These are phyloP conservation scores for Hetaerina titia DNA, from an alignment of 2,888 invertebrate species.

Conservation along the genomic window DNA sequence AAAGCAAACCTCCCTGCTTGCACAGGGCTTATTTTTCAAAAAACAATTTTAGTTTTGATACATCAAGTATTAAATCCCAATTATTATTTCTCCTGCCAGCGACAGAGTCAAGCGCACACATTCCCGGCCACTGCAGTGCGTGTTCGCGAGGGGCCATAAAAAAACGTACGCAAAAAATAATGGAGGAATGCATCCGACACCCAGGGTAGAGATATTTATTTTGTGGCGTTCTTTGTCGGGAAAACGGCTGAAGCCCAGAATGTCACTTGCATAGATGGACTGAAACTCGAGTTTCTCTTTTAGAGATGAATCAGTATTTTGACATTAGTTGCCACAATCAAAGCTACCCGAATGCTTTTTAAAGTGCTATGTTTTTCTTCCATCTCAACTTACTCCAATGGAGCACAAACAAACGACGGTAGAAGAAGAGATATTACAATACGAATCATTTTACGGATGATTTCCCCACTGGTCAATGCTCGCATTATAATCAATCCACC, in stretches of 20 bases:
- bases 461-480: too few species aligned
- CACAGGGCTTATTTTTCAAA: neutral
- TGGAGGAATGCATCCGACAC: neutral
- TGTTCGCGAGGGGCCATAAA: neutral
- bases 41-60: neutral
- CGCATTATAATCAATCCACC: too few species aligned
- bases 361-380: too few species aligned
- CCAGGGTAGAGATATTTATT: neutral
- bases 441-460: too few species aligned
- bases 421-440: too few species aligned
- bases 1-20: neutral
- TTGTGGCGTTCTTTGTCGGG: too few species aligned
- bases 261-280: neutral
- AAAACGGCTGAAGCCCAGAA: neutral
- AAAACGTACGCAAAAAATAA: neutral
- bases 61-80: neutral
- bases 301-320: too few species aligned
- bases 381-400: too few species aligned
- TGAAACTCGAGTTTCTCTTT: too few species aligned
- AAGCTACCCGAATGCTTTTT: too few species aligned
- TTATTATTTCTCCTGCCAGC: neutral
- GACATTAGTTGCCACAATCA: too few species aligned
- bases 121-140: neutral
- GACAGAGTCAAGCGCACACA: neutral
- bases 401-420: too few species aligned